Conservation (phyloP, 2,888 invertebrate genomes). For the Phasia obesa region DNA sequence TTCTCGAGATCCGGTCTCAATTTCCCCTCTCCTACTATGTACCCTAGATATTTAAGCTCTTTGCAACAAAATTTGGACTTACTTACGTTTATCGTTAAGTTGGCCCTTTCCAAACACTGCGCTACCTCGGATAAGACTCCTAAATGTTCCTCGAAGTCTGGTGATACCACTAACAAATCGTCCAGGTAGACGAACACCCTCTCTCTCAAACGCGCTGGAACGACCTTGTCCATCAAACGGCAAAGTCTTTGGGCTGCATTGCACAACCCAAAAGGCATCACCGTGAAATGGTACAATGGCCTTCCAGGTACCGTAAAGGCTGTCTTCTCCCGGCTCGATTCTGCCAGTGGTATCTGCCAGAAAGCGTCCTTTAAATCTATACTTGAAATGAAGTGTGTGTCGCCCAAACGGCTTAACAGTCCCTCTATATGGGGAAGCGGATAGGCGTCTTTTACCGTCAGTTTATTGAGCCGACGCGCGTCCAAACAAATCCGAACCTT, state of each 20-base stretch:
- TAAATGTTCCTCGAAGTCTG: conserved; percentile 43
- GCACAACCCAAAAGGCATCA: conserved; percentile 33
- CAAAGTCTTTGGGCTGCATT: too few species aligned
- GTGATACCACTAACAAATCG: conserved; percentile 62
- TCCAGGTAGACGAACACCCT: conserved; percentile 64
- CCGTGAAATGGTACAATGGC: background rate
- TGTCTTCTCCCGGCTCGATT: background rate
- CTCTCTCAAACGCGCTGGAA: conserved; percentile 43
- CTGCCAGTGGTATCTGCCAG: background rate
- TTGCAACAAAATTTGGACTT: conserved; percentile 60
- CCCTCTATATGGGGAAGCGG: too few species aligned
- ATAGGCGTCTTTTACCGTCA: background rate
- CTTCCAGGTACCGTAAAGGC: too few species aligned
- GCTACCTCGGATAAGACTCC: conserved; percentile 38
- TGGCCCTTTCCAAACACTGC: conserved; percentile 11
- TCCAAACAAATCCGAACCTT: background rate
- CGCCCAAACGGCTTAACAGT: too few species aligned
- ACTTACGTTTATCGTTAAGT: conserved; percentile 51
- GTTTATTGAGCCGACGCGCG: background rate
- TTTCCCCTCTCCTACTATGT: background rate
- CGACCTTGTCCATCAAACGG: conserved; percentile 49
- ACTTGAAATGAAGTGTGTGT: background rate
- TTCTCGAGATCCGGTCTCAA: conserved; percentile 12
- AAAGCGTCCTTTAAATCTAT: background rate
- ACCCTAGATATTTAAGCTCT: conserved; percentile 59